phyloP scores from a whole-genome alignment of 2,113 vertebrate genomes.

The Hypanus sabinus region DNA sequence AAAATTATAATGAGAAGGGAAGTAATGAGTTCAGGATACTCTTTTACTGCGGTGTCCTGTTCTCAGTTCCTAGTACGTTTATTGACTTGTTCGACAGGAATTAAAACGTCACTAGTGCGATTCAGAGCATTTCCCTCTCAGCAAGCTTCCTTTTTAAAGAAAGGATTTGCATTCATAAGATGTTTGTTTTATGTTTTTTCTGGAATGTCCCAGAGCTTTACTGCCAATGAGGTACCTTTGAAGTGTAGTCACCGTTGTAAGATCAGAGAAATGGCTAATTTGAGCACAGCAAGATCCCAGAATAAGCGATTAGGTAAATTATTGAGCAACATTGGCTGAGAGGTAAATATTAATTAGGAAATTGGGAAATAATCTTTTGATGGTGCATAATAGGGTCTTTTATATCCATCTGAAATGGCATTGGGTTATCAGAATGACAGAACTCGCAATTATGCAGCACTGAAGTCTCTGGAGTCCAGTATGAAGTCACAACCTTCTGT shows the following conservation, averaged over 20 bases:
- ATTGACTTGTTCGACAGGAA: not conserved
- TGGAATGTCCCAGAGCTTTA: not conserved
- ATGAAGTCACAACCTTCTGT: not conserved
- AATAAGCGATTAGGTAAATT: not conserved
- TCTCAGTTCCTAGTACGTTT: not conserved
- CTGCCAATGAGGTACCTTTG: not conserved
- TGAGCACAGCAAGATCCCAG: not conserved
- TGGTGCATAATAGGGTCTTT: not conserved
- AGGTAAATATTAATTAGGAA: not conserved
- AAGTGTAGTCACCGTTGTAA: not conserved
- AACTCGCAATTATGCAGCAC: not conserved
- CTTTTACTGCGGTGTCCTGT: not conserved
- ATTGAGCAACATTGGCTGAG: not conserved
- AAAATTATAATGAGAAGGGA: not conserved
- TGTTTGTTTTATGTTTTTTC: not conserved
- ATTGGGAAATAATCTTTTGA: not conserved
- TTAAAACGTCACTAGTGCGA: not conserved
- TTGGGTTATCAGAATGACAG: not conserved
- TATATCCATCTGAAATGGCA: not conserved
- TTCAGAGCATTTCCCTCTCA: not conserved
- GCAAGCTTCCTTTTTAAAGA: not conserved
- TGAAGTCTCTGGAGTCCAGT: not conserved
- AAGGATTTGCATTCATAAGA: not conserved
- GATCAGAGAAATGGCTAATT: not conserved
- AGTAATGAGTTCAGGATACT: not conserved